Evolutionary conservation across 2,888 invertebrate genomes (phyloP).

Genomic region (Aethes cnicana): DNA sequence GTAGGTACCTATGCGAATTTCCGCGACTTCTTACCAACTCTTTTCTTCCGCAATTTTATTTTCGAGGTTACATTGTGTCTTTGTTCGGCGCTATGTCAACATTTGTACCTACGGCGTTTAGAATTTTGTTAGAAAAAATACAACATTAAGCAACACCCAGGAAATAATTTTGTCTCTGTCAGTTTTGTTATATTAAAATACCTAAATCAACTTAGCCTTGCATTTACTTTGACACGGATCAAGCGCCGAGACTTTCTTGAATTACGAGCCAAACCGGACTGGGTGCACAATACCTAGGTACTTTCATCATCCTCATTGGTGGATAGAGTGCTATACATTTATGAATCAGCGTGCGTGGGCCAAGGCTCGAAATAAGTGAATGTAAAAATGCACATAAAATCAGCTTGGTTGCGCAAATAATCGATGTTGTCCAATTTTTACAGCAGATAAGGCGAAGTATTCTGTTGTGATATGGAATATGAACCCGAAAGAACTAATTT

Average conservation of each 20-base stretch:
- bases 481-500: too few relatives aligned
- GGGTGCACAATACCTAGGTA: slow-evolving; percentile 59
- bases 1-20: too few relatives aligned
- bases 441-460: neutral
- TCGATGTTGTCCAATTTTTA: slow-evolving; percentile 10
- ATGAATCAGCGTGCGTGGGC: slow-evolving; percentile 78
- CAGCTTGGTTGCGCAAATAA: slow-evolving; percentile 30
- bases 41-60: too few relatives aligned
- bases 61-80: too few relatives aligned
- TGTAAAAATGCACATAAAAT: slow-evolving; percentile 67
- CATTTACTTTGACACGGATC: slow-evolving; percentile 17
- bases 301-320: slow-evolving; percentile 74
- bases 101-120: too few relatives aligned
- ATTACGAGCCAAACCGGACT: slow-evolving; percentile 47
- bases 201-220: slow-evolving; percentile 1
- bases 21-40: too few relatives aligned
- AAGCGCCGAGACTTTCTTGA: slow-evolving; percentile 17
- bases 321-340: slow-evolving; percentile 68
- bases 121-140: too few relatives aligned
- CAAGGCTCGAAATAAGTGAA: slow-evolving; percentile 72
- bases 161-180: too few relatives aligned
- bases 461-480: neutral
- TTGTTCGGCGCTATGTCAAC: too few relatives aligned
- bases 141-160: too few relatives aligned
- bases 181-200: too few relatives aligned